Percentiles rank a stretch among this genome's conserved stretches.
These are phyloP conservation scores for Pollenia amentaria DNA, from an alignment of 2,888 invertebrate genomes.

Conservation along the genomic window DNA sequence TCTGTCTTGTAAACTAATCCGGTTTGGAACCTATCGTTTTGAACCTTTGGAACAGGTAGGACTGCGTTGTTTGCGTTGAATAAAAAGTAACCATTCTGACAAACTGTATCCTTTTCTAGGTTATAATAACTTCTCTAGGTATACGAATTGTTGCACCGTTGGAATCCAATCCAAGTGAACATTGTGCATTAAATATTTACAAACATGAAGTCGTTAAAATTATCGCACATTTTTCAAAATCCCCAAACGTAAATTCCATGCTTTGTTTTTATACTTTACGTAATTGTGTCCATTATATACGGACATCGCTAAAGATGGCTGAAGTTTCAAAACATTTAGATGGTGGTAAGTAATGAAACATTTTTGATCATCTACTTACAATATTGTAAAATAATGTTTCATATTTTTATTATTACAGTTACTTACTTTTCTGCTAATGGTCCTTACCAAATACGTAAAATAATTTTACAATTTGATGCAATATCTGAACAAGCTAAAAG, in stretches of 20 bases:
- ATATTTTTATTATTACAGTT: slow-evolving; percentile 70
- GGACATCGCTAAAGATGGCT: slow-evolving; percentile 89
- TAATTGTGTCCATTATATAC: slow-evolving; percentile 88
- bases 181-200: slow-evolving; percentile 88
- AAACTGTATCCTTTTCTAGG: slow-evolving; percentile 82
- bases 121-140: slow-evolving; percentile 86
- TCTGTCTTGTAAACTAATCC: slow-evolving; percentile 90
- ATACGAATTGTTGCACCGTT: slow-evolving; percentile 87
- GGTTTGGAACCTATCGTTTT: slow-evolving; percentile 94
- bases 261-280: slow-evolving; percentile 92
- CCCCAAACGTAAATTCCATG: slow-evolving; percentile 87
- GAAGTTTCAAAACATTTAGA: slow-evolving; percentile 71
- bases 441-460: slow-evolving; percentile 85
- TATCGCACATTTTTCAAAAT: slow-evolving; percentile 91
- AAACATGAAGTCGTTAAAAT: slow-evolving; percentile 90
- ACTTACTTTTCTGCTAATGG: slow-evolving; percentile 76
- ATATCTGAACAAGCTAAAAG: slow-evolving; percentile 88
- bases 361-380: not conserved
- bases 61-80: not conserved
- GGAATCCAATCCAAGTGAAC: slow-evolving; percentile 85
- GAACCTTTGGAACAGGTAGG: slow-evolving; percentile 90
- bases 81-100: not conserved
- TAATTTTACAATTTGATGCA: slow-evolving; percentile 90
- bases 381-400: not conserved
- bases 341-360: slow-evolving; percentile 76